Evolutionary conservation across 1,140 invertebrate species (phyloP), one percentile per base, ranked within the genome.

Genomic region (Anastrepha obliqua): DNA sequence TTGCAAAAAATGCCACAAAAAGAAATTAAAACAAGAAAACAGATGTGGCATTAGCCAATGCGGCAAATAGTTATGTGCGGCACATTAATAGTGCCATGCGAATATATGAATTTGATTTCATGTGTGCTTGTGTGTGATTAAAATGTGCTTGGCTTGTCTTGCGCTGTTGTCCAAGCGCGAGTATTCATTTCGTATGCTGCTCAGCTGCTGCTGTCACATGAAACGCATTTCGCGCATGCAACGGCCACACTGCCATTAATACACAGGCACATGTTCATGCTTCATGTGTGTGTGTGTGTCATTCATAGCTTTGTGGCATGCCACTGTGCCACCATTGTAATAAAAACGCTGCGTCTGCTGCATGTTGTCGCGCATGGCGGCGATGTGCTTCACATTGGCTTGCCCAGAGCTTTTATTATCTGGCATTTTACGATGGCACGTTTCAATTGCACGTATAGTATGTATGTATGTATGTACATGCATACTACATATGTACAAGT

Each of bases 191-290:
- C 47, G 74, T 29, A 29, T 81, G 74, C 74, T 51, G 74, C 47
- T 81, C 74, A 81, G 15, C 55, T 81, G 51, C 74, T 81, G 74
- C 20, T 81, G 74, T 81, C 74, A 55, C 74, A 81, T 55, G 47
- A 81, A 81, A 81, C 47, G 74, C 74, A 81, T 81, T 81, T 81
- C 47, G 47, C 47, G 47, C 51, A 55, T 55, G 44, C 47, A 55
- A 81, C 74, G 13, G 17, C 67, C 7, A 47, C 51, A 55, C 51
- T 55, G 51, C 11, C 11, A 11, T 55, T 8, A 55, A 55, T 55
- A 55, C 11, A 55, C 51, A 55, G 51, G 11, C 11, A 55, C 51
- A 55, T 62, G 15, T 17, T 62, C 60, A 62, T 7, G 9, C 51
- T 62, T 62, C 17, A 51, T 55, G 4, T 29, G 9, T 20, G 20